Percentiles rank a stretch among this genome's conserved stretches.
phyloP scores from a whole-genome alignment of 2,113 vertebrate species.

The Actenoides lindsayi region DNA sequence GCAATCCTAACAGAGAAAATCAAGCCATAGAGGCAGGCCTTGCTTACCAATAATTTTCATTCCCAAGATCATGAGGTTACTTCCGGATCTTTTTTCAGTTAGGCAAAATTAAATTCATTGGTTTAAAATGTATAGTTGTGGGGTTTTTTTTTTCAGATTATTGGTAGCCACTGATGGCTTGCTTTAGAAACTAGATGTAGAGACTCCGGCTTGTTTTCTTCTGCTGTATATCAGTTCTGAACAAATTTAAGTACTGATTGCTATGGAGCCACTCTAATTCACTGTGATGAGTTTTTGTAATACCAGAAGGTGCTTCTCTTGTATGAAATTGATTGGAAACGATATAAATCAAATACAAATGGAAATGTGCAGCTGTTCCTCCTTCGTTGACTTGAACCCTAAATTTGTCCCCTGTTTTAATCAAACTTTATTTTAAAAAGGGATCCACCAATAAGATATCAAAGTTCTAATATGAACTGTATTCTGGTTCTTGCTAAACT shows the following conservation, averaged over 20 bases:
- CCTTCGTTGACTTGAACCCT: conserved; percentile 9
- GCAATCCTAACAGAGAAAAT: not conserved
- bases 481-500: not conserved
- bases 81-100: not conserved
- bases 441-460: not conserved
- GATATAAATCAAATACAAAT: conserved; percentile 4
- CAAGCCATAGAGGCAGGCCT: not conserved
- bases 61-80: not conserved
- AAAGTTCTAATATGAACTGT: not conserved
- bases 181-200: not conserved
- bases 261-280: not conserved
- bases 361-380: not conserved
- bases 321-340: not conserved
- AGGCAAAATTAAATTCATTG: not conserved
- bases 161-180: not conserved
- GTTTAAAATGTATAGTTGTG: not conserved
- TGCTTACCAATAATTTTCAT: not conserved
- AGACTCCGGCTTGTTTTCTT: not conserved
- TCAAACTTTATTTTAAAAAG: not conserved
- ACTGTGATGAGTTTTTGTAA: not conserved
- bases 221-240: not conserved
- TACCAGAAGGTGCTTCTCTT: conserved; percentile 24
- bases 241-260: not conserved
- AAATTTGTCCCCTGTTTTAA: not conserved
- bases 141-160: not conserved